These are phyloP conservation scores for Camponotus fellah DNA, from an alignment of 2,888 invertebrate genomes.

Conservation along the genomic window DNA sequence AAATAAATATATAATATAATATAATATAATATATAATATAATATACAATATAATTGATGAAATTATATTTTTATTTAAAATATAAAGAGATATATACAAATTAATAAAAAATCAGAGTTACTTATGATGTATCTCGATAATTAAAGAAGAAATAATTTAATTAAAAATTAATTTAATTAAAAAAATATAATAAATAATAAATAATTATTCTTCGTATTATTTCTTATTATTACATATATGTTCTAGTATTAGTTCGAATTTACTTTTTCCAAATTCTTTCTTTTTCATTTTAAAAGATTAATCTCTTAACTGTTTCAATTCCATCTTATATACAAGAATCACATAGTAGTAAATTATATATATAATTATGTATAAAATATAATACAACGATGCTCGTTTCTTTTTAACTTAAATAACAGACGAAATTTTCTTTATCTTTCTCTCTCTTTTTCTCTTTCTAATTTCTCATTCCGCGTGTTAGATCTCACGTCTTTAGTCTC, in stretches of 20 bases:
- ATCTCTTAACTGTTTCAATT: background rate
- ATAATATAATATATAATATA: background rate
- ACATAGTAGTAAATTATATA: background rate
- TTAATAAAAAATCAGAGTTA: background rate
- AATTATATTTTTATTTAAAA: background rate
- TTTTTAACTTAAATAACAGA: slow-evolving; percentile 5
- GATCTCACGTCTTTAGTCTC: slow-evolving; percentile 36
- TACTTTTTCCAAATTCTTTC: background rate
- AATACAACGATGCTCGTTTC: background rate
- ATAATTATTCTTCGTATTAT: background rate
- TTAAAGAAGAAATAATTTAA: background rate
- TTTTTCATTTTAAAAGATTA: background rate
- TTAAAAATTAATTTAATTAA: too few relatives aligned
- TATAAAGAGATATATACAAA: background rate
- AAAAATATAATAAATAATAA: background rate
- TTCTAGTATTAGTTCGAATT: background rate
- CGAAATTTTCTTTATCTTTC: too few relatives aligned
- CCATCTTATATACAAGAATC: background rate
- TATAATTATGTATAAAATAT: background rate
- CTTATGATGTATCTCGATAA: background rate
- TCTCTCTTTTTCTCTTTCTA: background rate
- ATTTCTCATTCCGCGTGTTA: slow-evolving; percentile 7
- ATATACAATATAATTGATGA: background rate
- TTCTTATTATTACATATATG: background rate
- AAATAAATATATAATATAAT: background rate